Evolutionary conservation across 2,888 invertebrate genomes (phyloP), one percentile per base, ranked within the genome.

Genomic region (Tolmerus cingulatus): DNA sequence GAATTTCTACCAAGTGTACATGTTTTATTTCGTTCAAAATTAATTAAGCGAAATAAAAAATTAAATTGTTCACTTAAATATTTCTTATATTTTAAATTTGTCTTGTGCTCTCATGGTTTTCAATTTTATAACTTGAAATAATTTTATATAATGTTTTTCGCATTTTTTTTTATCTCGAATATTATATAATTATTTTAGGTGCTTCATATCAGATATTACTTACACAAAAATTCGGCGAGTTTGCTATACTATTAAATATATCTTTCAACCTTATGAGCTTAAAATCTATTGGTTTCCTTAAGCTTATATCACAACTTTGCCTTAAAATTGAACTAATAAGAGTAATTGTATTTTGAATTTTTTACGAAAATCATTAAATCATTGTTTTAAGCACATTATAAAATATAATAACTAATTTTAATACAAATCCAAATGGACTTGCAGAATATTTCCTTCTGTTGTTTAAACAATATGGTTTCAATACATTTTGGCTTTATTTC

Each of bases 101-200:
- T 85, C 85, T 85, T 74, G 74, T 74, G 85, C 74, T 85, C 74
- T 85, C 74, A 74, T 85, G 74, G 43, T 85, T 74, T 85, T 74
- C n/a, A 14, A 43, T 84, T 66, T 16, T 30, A 30, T 30, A 30
- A n/a, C 9, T 66, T 84, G 51, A 23, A 34, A 37, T 37, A 3
- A 37, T 19, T 3, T 9, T n/a, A 4, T 55, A 16, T 77, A 55
- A 19, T 34, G 34, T 34, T 78, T 84, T 87, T n/a, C 74, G 74
- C 46, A 27, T 78, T 27, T 27, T 78, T 27, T 27, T 3, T 74
- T 9, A 12, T 16, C 74, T 74, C 16, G 30, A 8, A 23, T 30
- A 27, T 76, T 34, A 57, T 76, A 84, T 23, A 74, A 16, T 51
- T 81, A 79, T 37, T 46, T 51, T 40, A 16, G 43, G 14, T 46